Evolutionary conservation across 2,113 vertebrate genomes (phyloP), one percentile per base, ranked within the genome.

Genomic region (Sminthopsis crassicaudata): DNA sequence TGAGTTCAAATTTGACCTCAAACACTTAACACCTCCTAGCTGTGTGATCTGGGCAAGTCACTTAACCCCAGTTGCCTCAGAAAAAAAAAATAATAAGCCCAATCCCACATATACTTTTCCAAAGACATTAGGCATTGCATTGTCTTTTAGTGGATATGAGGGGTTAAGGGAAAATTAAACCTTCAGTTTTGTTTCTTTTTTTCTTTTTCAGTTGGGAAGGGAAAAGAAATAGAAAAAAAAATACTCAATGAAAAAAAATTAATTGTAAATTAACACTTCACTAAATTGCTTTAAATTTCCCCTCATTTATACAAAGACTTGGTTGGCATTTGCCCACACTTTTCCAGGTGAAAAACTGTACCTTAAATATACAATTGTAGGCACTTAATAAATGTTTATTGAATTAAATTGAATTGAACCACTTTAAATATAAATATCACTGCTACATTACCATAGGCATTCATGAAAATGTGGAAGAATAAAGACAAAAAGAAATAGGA

Each of bases 401-500:
- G 67, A 42, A 42, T 84, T 42, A 84, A 84, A 84, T 23, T 42
- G 67, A 84, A 42, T 42, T 84, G 67, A 84, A 52, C 30, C 51
- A 90, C 22, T 76, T 9, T 91, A 91, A 94, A 91, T 94, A 93
- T 8, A 94, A 93, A 90, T 55, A 57, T 48, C 26, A 94, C 23
- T 53, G 42, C 52, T 60, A 24, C 93, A 94, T 93, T 95, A 95
- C 94, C 9, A 84, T 8, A 48, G 50, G 24, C 91, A 95, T 42
- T 36, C 14, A 6, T 23, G 22, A 89, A 42, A 24, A 92, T 53
- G 94, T 3, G 30, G 27, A 90, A 94, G 27, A 94, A 8, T 92
- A 90, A 96, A 22, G 92, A 97, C 91, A 92, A 94, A 96, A 93
- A 90, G 54, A 42, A 84, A 97, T 27, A 94, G 95, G 76, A 92